Percentiles rank a stretch among this genome's conserved stretches.
These are phyloP conservation scores for Sepioteuthis lessoniana DNA, from an alignment of 2,888 invertebrate genomes.

Conservation along the genomic window DNA sequence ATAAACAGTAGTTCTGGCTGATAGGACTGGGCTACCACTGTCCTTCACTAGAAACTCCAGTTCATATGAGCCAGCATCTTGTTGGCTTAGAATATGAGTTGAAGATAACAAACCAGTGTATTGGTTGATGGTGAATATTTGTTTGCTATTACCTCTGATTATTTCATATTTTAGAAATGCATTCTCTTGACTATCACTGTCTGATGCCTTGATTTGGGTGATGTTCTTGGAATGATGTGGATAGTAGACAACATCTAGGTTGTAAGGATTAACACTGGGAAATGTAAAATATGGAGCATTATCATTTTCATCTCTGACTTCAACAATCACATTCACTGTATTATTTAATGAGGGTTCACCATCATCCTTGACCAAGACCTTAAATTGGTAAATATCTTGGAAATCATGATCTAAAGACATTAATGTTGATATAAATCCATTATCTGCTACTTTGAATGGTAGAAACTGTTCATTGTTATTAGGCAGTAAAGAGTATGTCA, in stretches of 20 bases:
- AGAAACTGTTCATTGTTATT: neutral
- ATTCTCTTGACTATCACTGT: slow-evolving; percentile 9
- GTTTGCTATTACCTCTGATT: neutral
- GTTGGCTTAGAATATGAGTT: slow-evolving; percentile 33
- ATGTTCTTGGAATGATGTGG: neutral
- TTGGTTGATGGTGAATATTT: neutral
- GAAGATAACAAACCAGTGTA: slow-evolving; percentile 20
- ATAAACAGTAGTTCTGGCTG: neutral
- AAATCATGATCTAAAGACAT: slow-evolving; percentile 23
- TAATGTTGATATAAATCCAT: slow-evolving; percentile 8
- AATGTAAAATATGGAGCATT: neutral
- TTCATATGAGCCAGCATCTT: slow-evolving; percentile 20
- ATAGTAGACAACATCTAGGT: neutral
- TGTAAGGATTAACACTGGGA: neutral
- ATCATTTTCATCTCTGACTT: slow-evolving; percentile 6
- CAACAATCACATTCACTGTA: neutral
- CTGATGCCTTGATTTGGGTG: neutral
- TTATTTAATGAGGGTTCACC: neutral
- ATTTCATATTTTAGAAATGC: slow-evolving; percentile 20
- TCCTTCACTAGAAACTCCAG: neutral
- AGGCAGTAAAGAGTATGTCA: neutral
- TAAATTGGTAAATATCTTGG: neutral
- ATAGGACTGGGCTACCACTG: slow-evolving; percentile 33
- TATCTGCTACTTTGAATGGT: neutral
- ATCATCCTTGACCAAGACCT: neutral